Evolutionary conservation across 2,113 vertebrate genomes (phyloP), one percentile per base, ranked within the genome.

Genomic region (Sapayoa aenigma): DNA sequence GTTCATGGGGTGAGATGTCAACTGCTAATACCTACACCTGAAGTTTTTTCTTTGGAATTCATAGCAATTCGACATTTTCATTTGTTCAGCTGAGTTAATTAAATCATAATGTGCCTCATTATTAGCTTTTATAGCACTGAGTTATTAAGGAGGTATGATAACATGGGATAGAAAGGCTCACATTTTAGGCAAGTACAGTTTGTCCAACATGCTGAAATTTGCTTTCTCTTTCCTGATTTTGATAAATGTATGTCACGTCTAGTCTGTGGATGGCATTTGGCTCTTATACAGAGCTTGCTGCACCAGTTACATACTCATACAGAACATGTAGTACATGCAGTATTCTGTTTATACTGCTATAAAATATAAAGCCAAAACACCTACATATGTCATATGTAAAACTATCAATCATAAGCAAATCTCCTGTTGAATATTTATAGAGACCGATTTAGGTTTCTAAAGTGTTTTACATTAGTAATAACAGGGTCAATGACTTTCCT

Each of bases 401-500:
- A 59, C 72, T 23, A 62, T 37, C 72, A 74, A 0, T 74, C 83
- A 74, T 3, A 63, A 47, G 30, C 44, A 86, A 35, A 65, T 77
- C 42, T 84, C 60, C 37, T 90, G 52, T 11, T 86, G 59, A 86
- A 88, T 90, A 93, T 88, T 90, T 93, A 88, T 28, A 76, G 55
- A 66, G 33, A 66, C 16, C 4, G 44, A 19, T 55, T 77, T 84
- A 65, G 47, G 39, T 89, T 86, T 80, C 67, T 74, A 22, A 78
- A 66, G 21, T 72, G 50, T 89, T 84, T 91, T 56, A 52, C 49
- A 9, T 73, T 25, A 60, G 55, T 63, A 84, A 85, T 84, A 95
- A 60, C 85, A 88, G 25, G 88, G 79, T 95, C 75, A 77, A 47
- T 86, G 79, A 37, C 71, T 73, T 91, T 31, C 33, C 50, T 76